phyloP scores from a whole-genome alignment of 2,888 invertebrate genomes.

The Venusia cambrica region DNA sequence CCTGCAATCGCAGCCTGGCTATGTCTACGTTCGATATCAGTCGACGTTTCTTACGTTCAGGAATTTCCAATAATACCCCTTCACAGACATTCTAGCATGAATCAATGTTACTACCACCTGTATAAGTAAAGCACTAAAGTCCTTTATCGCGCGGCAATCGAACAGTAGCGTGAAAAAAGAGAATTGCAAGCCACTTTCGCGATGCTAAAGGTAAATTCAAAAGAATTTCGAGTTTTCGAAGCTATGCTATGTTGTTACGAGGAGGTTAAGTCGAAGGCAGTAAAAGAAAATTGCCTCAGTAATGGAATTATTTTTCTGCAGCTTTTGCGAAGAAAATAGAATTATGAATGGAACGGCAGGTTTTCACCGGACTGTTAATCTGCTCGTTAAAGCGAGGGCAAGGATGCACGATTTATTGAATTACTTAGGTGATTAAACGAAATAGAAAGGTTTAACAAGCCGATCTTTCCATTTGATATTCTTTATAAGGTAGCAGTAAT shows the following conservation, averaged over 20 bases:
- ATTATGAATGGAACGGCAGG: conserved; percentile 34
- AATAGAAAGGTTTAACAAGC: conserved; percentile 8
- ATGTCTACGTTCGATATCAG: conserved; percentile 64
- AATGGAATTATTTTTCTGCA: conserved; percentile 55
- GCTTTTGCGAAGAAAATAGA: conserved; percentile 39
- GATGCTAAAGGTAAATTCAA: conserved; percentile 68
- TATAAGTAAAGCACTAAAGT: conserved; percentile 30
- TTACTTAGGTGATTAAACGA: conserved; percentile 8
- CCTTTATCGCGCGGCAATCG: conserved; percentile 25
- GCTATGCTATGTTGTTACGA: conserved; percentile 48
- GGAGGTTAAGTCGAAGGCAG: conserved; percentile 47
- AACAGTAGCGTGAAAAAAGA: conserved; percentile 13
- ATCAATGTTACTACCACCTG: conserved; percentile 17
- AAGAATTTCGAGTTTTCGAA: conserved; percentile 64
- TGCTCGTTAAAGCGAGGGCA: conserved; percentile 26
- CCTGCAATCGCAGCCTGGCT: conserved; percentile 66
- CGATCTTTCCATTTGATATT: too few relatives aligned
- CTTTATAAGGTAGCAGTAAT: too few relatives aligned
- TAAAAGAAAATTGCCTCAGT: conserved; percentile 56
- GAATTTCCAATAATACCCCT: conserved; percentile 75
- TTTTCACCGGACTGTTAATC: conserved; percentile 33
- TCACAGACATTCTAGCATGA: conserved; percentile 17
- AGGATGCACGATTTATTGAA: conserved; percentile 13
- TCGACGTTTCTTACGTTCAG: conserved; percentile 61
- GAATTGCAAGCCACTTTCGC: conserved; percentile 41